Percentiles rank a stretch among this genome's conserved stretches.
These are phyloP conservation scores for Amiota minor DNA, from an alignment of 2,888 invertebrate genomes.

Conservation along the genomic window DNA sequence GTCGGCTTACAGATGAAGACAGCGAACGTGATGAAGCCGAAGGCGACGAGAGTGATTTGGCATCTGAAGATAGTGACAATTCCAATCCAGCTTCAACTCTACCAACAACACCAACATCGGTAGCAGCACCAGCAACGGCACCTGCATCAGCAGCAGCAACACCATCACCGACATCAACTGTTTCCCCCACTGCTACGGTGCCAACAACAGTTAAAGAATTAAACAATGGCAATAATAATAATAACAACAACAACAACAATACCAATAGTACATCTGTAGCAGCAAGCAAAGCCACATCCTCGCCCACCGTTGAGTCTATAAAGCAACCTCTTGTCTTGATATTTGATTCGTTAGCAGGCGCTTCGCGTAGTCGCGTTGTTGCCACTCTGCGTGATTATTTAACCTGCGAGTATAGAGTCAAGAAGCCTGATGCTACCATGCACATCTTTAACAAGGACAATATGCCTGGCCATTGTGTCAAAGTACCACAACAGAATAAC, in stretches of 20 bases:
- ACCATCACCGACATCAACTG: slow-evolving; percentile 31
- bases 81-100: slow-evolving; percentile 46
- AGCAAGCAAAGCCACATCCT: no score
- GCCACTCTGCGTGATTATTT: slow-evolving; percentile 93
- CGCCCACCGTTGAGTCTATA: slow-evolving; percentile 46
- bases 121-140: slow-evolving; percentile 39
- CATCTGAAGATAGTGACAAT: slow-evolving; percentile 74
- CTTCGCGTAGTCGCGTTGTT: slow-evolving; percentile 87
- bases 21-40: slow-evolving; percentile 86
- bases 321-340: slow-evolving; percentile 89
- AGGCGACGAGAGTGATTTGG: slow-evolving; percentile 85
- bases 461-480: slow-evolving; percentile 89
- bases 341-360: slow-evolving; percentile 93
- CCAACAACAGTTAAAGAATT: not conserved
- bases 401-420: slow-evolving; percentile 87
- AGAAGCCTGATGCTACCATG: slow-evolving; percentile 76
- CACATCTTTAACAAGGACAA: slow-evolving; percentile 83
- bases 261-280: no score
- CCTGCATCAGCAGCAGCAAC: slow-evolving; percentile 40
- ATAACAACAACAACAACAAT: not conserved
- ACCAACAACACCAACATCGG: slow-evolving; percentile 42
- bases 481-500: slow-evolving; percentile 98
- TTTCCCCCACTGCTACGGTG: slow-evolving; percentile 47
- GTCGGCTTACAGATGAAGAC: slow-evolving; percentile 81
- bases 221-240: no score